A percentile compares a stretch with the other conserved stretches of the same genome.
These are phyloP conservation scores for Pemphigus obesinymphae DNA, from an alignment of 1,140 invertebrate genomes.

Conservation along the genomic window DNA sequence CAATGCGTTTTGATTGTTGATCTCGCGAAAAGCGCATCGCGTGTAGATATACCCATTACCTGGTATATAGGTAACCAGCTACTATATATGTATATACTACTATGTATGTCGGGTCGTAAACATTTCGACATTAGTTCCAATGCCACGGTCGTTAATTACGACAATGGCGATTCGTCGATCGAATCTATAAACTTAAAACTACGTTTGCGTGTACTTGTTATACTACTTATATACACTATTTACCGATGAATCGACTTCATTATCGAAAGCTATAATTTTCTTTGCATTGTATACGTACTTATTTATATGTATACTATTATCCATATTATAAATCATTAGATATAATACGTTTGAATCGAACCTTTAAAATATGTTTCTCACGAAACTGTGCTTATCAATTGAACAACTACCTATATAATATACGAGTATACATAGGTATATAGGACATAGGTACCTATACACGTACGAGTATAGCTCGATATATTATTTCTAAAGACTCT, in stretches of 20 bases:
- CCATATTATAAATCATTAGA: background rate
- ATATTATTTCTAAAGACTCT: no score
- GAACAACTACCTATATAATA: background rate
- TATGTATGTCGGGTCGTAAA: background rate
- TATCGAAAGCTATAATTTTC: background rate
- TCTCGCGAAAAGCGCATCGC: background rate
- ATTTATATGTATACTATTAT: background rate
- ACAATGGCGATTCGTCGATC: background rate
- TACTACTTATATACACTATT: background rate
- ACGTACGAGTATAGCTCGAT: no score
- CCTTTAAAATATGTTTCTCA: background rate
- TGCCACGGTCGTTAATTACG: constrained; percentile 20
- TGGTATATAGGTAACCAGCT: no score
- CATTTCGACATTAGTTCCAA: background rate
- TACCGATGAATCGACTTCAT: background rate
- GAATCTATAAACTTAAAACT: background rate
- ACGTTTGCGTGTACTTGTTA: background rate
- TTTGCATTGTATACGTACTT: background rate
- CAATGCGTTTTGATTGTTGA: background rate
- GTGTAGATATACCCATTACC: no score
- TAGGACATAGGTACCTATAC: no score
- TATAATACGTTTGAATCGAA: background rate
- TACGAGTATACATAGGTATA: no score
- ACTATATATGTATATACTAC: background rate
- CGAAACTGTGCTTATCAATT: background rate